Conservation (phyloP, 2,113 vertebrate species). For the Lynx canadensis region DNA sequence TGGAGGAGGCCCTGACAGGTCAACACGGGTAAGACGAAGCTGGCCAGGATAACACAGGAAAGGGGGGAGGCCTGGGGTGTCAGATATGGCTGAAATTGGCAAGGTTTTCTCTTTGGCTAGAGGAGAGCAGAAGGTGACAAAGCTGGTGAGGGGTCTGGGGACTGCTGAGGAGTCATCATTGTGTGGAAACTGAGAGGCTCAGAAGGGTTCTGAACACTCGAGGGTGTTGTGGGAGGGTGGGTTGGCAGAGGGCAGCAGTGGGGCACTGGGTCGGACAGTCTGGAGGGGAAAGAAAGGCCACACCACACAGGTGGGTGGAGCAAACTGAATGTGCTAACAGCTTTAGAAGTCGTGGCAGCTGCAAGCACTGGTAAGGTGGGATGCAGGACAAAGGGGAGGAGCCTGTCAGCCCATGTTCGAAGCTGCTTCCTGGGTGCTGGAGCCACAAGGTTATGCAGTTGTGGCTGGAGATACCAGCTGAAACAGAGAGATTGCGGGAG, state of each 20-base stretch:
- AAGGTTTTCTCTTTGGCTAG: neutral
- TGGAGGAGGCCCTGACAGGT: neutral
- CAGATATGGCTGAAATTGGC: neutral
- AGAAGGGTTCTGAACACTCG: neutral
- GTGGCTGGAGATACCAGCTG: neutral
- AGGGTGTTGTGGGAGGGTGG: neutral
- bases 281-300: neutral
- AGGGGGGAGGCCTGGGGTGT: neutral
- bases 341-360: neutral
- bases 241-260: neutral
- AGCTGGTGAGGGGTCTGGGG: neutral
- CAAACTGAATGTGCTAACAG: neutral
- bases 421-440: neutral
- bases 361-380: neutral
- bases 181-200: neutral
- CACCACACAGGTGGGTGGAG: fast-evolving
- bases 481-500: too few relatives aligned
- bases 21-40: neutral
- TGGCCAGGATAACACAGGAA: neutral
- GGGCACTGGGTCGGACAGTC: neutral
- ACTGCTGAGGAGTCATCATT: neutral
- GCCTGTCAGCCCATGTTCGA: neutral
- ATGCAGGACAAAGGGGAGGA: neutral
- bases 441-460: neutral
- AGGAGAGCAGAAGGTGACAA: neutral